Evolutionary conservation across 2,888 invertebrate genomes (phyloP).

Genomic region (Clusia tigrina): DNA sequence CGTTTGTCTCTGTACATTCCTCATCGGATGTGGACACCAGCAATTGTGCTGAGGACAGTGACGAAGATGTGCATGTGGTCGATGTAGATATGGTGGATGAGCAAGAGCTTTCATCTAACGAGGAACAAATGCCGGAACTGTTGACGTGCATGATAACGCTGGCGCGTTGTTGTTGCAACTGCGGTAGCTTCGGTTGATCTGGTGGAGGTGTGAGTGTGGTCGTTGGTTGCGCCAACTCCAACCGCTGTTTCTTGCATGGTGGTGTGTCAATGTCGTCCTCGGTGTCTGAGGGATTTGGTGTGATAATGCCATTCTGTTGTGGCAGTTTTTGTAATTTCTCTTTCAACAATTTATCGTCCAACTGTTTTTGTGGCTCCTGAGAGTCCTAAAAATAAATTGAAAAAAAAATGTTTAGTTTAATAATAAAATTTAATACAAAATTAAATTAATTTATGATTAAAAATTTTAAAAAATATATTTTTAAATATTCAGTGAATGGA

Average conservation of each 20-base stretch:
- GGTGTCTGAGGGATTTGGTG: conserved; percentile 87
- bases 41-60: conserved; percentile 19
- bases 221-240: conserved; percentile 45
- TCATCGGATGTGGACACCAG: conserved; percentile 41
- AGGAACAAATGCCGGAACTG: conserved; percentile 77
- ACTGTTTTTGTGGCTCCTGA: conserved; percentile 49
- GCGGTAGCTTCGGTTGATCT: conserved; percentile 63
- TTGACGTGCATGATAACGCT: conserved; percentile 89
- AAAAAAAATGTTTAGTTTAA: conserved; percentile 18
- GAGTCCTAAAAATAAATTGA: conserved; percentile 36
- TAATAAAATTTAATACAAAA: no score
- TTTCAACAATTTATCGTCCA: conserved; percentile 53
- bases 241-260: conserved; percentile 64
- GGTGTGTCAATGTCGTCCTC: conserved; percentile 73
- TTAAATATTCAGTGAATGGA: no score
- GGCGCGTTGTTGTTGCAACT: conserved; percentile 62
- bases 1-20: conserved; percentile 56
- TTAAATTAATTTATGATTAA: neutral
- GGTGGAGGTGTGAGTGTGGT: conserved; percentile 58
- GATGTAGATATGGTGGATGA: conserved; percentile 40
- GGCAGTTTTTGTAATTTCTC: conserved; percentile 43
- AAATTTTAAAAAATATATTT: neutral
- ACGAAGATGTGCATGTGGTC: conserved; percentile 15
- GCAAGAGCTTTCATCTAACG: conserved; percentile 44
- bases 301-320: conserved; percentile 65